These are phyloP conservation scores for Porites australiensis DNA, from an alignment of 64 coral and sea anemone species.

Conservation along the genomic window DNA sequence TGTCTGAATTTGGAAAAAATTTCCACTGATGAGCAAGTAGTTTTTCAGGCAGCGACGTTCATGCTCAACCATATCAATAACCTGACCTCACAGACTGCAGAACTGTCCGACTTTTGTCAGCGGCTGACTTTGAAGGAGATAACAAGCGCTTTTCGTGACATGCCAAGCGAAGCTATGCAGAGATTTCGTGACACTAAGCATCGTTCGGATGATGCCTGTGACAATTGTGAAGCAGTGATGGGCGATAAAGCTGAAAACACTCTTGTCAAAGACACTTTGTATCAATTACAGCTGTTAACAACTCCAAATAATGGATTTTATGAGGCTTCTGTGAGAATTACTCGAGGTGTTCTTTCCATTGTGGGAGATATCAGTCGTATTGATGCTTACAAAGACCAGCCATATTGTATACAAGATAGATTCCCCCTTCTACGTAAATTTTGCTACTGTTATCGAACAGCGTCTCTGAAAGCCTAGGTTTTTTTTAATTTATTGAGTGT, in stretches of 20 bases:
- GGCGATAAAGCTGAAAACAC: constrained; percentile 15
- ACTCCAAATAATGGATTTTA: constrained; percentile 18
- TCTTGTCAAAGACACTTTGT: background rate
- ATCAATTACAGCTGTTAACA: constrained; percentile 44
- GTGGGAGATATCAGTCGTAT: constrained; percentile 44
- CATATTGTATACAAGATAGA: constrained; percentile 6
- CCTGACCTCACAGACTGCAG: background rate
- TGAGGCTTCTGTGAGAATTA: constrained; percentile 33
- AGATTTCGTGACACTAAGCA: background rate
- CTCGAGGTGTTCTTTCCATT: constrained; percentile 3
- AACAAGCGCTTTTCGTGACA: background rate
- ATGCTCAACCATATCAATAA: constrained; percentile 28
- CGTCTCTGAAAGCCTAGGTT: no score
- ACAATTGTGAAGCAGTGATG: background rate
- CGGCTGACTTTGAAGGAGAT: constrained; percentile 25
- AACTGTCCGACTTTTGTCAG: background rate
- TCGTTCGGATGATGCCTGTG: background rate
- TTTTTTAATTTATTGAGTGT: no score
- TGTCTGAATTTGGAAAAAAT: constrained; percentile 41
- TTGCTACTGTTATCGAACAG: constrained; percentile 9
- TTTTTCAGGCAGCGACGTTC: background rate
- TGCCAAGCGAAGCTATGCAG: constrained; percentile 42
- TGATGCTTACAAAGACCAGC: constrained; percentile 34
- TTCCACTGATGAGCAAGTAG: background rate
- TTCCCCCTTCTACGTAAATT: constrained; percentile 38